Evolutionary conservation across 2,113 vertebrate genomes (phyloP), one percentile per base, ranked within the genome.

Genomic region (Cygnus buccinator): DNA sequence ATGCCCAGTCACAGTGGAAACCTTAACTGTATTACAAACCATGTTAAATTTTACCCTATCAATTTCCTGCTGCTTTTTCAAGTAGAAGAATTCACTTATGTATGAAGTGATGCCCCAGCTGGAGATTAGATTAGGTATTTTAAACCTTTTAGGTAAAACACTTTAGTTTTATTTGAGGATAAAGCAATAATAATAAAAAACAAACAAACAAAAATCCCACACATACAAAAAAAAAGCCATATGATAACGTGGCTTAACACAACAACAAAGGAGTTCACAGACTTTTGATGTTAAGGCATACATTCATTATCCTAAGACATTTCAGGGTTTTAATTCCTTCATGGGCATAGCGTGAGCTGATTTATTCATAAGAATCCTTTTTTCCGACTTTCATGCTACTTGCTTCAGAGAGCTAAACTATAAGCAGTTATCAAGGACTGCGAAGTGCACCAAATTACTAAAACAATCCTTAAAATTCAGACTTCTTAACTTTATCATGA

Each of bases 361-460:
- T 46, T 33, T 35, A 46, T 71, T 75, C 52, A 26, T 44, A 90
- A 79, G 33, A 91, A 87, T 61, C 3, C 22, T 58, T 78, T 87
- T 91, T 94, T 75, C 52, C 68, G 52, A 82, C 58, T 79, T 94
- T 88, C 72, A 83, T 58, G 55, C 39, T 11, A 70, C 68, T 65
- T 88, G 50, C 63, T 92, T 70, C 82, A 90, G 54, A 94, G 15
- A 85, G 3, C 26, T 76, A 44, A 50, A 80, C 58, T 80, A 73
- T 62, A 93, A 93, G 59, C 33, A 91, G 48, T 54, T 93, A 29
- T 90, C 50, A 93, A 88, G 85, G 88, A 92, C 84, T 85, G 58
- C 79, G 48, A 90, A 76, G 18, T 39, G 54, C 15, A 37, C 13
- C 19, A 37, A 79, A 79, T 31, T 70, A 46, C 61, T 82, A 83